These are phyloP conservation scores for Meleagris gallopavo DNA, from an alignment of 2,113 vertebrate genomes.

Conservation along the genomic window DNA sequence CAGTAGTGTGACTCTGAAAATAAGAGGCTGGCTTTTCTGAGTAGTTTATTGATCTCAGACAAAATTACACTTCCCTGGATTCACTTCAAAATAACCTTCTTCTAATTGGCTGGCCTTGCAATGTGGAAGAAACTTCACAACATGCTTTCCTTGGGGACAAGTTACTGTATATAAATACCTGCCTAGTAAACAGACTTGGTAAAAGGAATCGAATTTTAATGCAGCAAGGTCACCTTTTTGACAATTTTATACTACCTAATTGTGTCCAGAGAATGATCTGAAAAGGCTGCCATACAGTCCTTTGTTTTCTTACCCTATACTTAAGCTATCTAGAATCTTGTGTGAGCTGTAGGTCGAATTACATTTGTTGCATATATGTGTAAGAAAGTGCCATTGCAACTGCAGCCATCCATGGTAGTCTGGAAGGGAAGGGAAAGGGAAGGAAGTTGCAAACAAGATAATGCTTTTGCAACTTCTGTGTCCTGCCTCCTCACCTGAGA, in stretches of 20 bases:
- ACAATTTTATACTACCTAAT: not conserved
- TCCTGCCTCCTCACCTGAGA: not conserved
- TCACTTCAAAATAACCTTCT: not conserved
- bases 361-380: not conserved
- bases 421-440: too few species aligned
- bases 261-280: not conserved
- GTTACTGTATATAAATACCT: not conserved
- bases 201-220: conserved; percentile 2
- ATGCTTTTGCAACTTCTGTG: not conserved
- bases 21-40: not conserved
- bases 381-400: not conserved
- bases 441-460: not conserved
- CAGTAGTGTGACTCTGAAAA: not conserved
- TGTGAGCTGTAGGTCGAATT: not conserved
- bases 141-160: not conserved
- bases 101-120: not conserved
- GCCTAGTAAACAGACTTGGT: not conserved
- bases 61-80: not conserved
- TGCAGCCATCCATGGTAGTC: not conserved
- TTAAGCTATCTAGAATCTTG: not conserved
- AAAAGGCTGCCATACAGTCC: not conserved
- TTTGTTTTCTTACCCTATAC: not conserved
- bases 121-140: not conserved
- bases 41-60: not conserved
- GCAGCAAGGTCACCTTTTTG: not conserved